Conservation (phyloP, 1,140 invertebrate genomes). For the Heliconius himera region DNA sequence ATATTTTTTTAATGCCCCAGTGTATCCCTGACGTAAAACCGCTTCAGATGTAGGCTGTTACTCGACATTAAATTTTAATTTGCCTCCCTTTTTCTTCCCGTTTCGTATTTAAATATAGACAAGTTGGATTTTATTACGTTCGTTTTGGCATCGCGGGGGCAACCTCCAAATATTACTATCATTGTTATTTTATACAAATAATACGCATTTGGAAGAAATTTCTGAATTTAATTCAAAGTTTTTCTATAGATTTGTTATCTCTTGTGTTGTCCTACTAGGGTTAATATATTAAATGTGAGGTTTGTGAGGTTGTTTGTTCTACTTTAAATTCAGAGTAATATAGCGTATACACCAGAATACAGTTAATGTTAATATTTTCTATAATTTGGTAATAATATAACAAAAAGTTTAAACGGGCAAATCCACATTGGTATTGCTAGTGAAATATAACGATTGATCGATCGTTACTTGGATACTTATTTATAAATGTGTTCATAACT, state of each 20-base stretch:
- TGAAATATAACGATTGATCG: too few relatives aligned
- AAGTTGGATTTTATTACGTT: conserved; percentile 26
- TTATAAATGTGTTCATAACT: too few relatives aligned
- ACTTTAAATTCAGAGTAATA: too few relatives aligned
- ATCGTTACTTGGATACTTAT: too few relatives aligned
- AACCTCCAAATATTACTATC: neutral
- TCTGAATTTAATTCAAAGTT: too few relatives aligned
- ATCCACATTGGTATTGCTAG: too few relatives aligned
- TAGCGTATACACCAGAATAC: too few relatives aligned
- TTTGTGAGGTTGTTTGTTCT: too few relatives aligned
- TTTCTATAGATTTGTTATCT: neutral
- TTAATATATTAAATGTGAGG: too few relatives aligned
- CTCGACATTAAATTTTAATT: conserved; percentile 36
- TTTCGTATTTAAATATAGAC: conserved; percentile 26
- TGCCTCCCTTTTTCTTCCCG: conserved; percentile 29
- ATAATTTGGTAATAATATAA: too few relatives aligned
- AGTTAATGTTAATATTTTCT: too few relatives aligned
- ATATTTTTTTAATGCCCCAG: neutral
- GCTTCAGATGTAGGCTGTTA: conserved; percentile 26
- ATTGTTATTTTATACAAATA: neutral
- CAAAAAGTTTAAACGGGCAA: too few relatives aligned
- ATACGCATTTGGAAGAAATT: neutral
- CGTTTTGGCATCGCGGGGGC: conserved; percentile 10
- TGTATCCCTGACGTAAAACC: neutral
- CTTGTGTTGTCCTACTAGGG: neutral